Evolutionary conservation across 2,113 vertebrate species (phyloP), one percentile per base, ranked within the genome.

Genomic region (Ellobius talpinus): DNA sequence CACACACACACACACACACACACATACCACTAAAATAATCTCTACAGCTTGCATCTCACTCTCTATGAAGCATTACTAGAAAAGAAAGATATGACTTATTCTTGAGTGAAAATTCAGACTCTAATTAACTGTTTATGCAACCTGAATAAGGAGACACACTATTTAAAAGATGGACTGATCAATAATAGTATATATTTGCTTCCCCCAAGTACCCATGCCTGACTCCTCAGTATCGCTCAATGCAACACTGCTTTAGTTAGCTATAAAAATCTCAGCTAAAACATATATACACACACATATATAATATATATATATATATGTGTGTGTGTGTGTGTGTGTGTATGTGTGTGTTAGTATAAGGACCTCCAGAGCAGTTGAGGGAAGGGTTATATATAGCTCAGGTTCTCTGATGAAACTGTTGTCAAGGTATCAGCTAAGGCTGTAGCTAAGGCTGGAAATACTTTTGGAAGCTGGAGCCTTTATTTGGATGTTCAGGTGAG

Each of bases 251-350:
- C 14, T 55, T 72, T 63, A 86, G 17, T 39, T 84, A 87, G n/a
- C 29, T 73, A n/a, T 29, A 45, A 77, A 47, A 89, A 92, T 81
- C 68, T 73, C 55, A 94, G 19, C 33, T 58, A 11, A 90, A 50
- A 16, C 50, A 72, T 23, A 52, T 7, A 50, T 24, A 50, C 13
- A 52, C 11, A 78, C 7, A 50, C 17, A 78, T 19, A 26, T 73
- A n/a, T n/a, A n/a, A n/a, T n/a, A n/a, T n/a, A n/a, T n/a, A n/a
- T n/a, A n/a, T n/a, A n/a, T n/a, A n/a, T n/a, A n/a, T n/a, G n/a
- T n/a, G n/a, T n/a, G n/a, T n/a, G n/a, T n/a, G n/a, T n/a, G n/a
- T n/a, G n/a, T n/a, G n/a, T n/a, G n/a, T n/a, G n/a, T n/a, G n/a
- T n/a, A n/a, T n/a, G n/a, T n/a, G n/a, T n/a, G n/a, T n/a, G 47